A percentile compares a stretch with the other conserved stretches of the same genome.
These are phyloP conservation scores for Macropus fuliginosus DNA, from an alignment of 2,797 vertebrate genomes.

Conservation along the genomic window DNA sequence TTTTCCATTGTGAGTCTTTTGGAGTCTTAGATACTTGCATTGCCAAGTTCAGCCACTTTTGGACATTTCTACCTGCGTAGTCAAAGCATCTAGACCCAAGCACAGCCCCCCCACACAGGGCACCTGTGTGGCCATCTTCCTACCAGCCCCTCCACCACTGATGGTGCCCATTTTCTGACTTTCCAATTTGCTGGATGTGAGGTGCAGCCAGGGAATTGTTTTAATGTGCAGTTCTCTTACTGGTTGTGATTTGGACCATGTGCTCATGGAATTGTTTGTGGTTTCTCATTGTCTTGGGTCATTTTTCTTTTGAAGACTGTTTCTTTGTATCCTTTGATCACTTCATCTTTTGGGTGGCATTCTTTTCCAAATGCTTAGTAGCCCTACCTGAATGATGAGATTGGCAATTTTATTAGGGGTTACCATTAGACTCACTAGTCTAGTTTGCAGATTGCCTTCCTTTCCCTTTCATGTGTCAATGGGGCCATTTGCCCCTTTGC, in stretches of 20 bases:
- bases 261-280: not conserved
- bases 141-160: not conserved
- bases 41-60: not conserved
- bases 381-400: not conserved
- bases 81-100: not conserved
- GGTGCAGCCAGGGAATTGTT: not conserved
- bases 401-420: not conserved
- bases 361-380: not conserved
- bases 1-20: too few relatives aligned
- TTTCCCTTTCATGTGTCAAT: not conserved
- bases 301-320: not conserved
- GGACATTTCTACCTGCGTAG: not conserved
- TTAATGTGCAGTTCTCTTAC: not conserved
- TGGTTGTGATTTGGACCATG: not conserved
- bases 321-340: not conserved
- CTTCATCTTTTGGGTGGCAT: not conserved
- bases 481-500: not conserved
- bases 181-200: not conserved
- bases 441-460: not conserved
- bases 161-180: not conserved
- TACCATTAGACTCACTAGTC: not conserved
- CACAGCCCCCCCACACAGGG: not conserved
- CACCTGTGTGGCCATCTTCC: not conserved
- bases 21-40: too few relatives aligned
- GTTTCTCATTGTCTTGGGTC: not conserved